phyloP scores from a whole-genome alignment of 2,888 invertebrate species.

The Meiosimyza decipiens region DNA sequence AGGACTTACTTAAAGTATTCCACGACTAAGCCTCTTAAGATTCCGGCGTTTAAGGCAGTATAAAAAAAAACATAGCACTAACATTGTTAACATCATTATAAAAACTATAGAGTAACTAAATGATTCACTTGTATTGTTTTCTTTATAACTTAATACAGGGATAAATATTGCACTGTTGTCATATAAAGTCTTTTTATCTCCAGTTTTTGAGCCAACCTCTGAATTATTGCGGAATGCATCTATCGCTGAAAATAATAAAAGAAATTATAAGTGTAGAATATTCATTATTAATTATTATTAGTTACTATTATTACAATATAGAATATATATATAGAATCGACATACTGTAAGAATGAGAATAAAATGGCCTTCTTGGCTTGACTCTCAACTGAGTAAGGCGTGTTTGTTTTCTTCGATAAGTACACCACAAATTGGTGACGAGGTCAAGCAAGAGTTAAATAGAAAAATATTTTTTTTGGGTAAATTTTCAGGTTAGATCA shows the following conservation, averaged over 20 bases:
- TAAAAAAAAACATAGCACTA: constrained; percentile 3
- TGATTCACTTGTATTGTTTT: not conserved
- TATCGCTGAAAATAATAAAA: not conserved
- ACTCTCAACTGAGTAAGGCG: no score
- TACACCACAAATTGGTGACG: no score
- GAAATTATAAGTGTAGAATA: not conserved
- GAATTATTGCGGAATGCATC: not conserved
- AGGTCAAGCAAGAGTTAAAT: no score
- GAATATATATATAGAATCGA: no score
- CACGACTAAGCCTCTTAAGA: not conserved
- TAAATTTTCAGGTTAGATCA: no score
- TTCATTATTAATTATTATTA: no score
- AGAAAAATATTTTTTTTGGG: no score
- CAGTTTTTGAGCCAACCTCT: not conserved
- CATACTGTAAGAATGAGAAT: no score
- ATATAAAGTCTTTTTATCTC: not conserved
- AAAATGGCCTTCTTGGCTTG: no score
- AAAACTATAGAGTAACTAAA: not conserved
- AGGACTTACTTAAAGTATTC: no score
- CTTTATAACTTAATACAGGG: not conserved
- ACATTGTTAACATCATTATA: not conserved
- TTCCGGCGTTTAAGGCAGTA: constrained; percentile 13
- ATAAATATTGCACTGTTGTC: not conserved
- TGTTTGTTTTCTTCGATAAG: no score
- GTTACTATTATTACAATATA: not conserved